Conservation (phyloP, 2,113 vertebrate genomes). For the Rhipidura dahli region DNA sequence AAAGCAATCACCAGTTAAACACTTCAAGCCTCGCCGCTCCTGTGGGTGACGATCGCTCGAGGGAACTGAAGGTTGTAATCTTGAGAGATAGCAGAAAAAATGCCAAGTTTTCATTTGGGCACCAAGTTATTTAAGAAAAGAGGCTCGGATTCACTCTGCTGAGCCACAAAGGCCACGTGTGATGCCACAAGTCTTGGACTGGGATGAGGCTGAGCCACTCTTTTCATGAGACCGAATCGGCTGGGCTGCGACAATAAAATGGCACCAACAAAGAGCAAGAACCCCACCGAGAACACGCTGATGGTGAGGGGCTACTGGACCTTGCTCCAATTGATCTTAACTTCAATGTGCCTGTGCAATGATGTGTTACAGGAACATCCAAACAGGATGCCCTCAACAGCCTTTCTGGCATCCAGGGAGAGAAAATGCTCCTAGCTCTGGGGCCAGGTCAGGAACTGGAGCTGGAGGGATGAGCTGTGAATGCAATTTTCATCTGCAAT, state of each 20-base stretch:
- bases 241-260: neutral
- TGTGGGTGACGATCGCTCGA: neutral
- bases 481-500: accelerated
- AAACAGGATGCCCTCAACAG: neutral
- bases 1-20: constrained; percentile 26
- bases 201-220: neutral
- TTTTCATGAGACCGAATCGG: neutral
- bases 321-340: neutral
- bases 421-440: neutral
- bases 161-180: neutral
- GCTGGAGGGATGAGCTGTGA: neutral
- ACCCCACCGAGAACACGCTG: neutral
- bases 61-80: constrained; percentile 3
- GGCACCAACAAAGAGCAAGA: neutral
- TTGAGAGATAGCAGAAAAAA: neutral
- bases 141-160: neutral
- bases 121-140: neutral
- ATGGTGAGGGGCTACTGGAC: neutral
- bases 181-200: neutral
- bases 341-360: neutral
- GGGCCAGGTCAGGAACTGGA: neutral
- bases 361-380: neutral
- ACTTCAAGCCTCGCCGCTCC: neutral
- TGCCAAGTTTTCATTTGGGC: neutral
- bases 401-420: neutral